Base-by-base conservation (phyloP, 2,797 vertebrate species). In the Chaetophractus vellerosus region DNA sequence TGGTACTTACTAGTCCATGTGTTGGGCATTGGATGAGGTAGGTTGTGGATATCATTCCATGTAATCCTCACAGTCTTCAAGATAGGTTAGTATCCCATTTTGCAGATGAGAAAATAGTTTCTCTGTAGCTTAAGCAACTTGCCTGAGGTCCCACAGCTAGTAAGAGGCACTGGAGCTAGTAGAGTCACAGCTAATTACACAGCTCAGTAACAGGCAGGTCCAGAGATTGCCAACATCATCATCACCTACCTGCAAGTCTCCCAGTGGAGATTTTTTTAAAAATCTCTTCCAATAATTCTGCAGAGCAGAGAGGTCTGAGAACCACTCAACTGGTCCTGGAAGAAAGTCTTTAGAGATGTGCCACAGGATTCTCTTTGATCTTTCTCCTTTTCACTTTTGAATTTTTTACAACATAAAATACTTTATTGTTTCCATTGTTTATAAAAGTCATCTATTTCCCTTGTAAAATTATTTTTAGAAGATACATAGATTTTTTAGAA, bases 211-310 rank as follows among this genome's bases (percentile, higher is more conserved):
- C 50, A 45, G 21, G 10, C 36, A 81, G 55, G 61, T 55, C 48
- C 55, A 64, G 59, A 23, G 33, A 83, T 33, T 55, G 38, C 38
- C 41, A 91, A 59, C 6, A 33, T n/a, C 21, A 88, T 0, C 28
- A 57, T 41, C 57, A 84, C 24, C 55, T 50, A 21, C 5, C 45
- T 45, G 18, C 48, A 16, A 64, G 55, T 94, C 45, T 93, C 63
- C 63, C 11, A 57, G 41, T 18, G 31, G 11, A 82, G 61, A 59
- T 33, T 5, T 24, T 92, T 96, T 91, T 33, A 0, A 81, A 80
- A 86, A 68, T 82, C 48, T 50, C 92, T 94, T 71, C 21, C 31
- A 72, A 84, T 80, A 90, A 38, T 48, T 96, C 66, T 90, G 6
- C 80, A 28, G 31, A 64, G 50, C 75, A 75, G 7, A 57, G 24